Percentiles rank a stretch among this genome's conserved stretches.
Conservation (phyloP, 2,888 invertebrate species). For the Plutella xylostella region DNA sequence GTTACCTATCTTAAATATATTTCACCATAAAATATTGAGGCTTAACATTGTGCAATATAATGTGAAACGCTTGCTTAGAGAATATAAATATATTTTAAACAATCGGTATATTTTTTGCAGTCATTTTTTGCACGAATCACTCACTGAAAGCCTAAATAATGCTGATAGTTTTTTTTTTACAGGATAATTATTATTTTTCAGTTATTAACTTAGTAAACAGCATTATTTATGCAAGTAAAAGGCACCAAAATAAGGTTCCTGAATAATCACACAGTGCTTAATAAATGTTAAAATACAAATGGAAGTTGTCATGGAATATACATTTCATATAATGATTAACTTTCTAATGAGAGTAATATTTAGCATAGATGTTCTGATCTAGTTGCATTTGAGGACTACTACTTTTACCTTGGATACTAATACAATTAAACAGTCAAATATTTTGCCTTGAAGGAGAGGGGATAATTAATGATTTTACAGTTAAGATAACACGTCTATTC, state of each 20-base stretch:
- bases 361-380: no score
- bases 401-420: no score
- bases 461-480: not conserved
- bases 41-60: conserved; percentile 65
- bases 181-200: not conserved
- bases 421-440: no score
- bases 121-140: conserved; percentile 54
- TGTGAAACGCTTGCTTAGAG: conserved; percentile 51
- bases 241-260: conserved; percentile 56
- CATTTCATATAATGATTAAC: no score
- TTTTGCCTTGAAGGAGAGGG: no score
- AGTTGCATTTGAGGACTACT: no score
- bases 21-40: conserved; percentile 63
- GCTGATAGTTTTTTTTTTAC: no score
- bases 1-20: conserved; percentile 24
- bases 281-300: no score
- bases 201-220: conserved; percentile 23
- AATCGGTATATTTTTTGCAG: conserved; percentile 52
- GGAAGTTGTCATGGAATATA: no score
- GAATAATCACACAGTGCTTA: not conserved
- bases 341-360: no score
- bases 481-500: not conserved
- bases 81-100: conserved; percentile 46
- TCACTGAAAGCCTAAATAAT: conserved; percentile 38
- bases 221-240: conserved; percentile 41